Base-by-base conservation (phyloP, 2,888 invertebrate genomes). In the Smittia sp. region DNA sequence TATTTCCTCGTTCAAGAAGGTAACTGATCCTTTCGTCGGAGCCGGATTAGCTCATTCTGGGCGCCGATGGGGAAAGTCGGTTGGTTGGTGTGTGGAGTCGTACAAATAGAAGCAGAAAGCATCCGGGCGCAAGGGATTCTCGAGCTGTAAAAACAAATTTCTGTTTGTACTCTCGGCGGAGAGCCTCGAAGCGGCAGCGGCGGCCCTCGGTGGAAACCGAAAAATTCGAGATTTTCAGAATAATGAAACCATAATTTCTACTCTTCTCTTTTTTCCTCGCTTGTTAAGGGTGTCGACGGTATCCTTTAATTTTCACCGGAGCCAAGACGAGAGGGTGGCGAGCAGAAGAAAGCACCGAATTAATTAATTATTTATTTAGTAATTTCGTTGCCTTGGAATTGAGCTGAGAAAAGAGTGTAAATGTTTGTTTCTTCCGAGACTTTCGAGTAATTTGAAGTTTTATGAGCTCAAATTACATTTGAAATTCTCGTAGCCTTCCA, bases 301-400 rank as follows among this genome's bases (percentile, higher is more conserved):
- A 69, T 69, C 69, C 69, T 69, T 69, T 69, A 69, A 69, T 69
- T 46, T 68, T 41, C 68, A 46, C 68, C 68, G 22, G 41, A 24
- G 11, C 22, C 32, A 32, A 32, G 22, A 65, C n/a, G 15, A 9
- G 22, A 32, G 32, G 2, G 25, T 7, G n/a, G 65, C 22, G 15
- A n/a, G 24, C 27, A 1, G 1, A 27, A 25, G 11, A 63, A 2
- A 63, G 15, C 11, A 22, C 13, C 39, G 22, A 67, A 38, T 67
- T 67, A 67, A 67, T 67, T 67, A 67, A 67, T 67, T 67, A 67
- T 67, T 67, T 67, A 67, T 67, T 67, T 67, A 18, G 67, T 39
- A 67, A 67, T 67, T 67, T 22, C 20, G 11, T n/a, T 46, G 6
- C 46, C 15, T 6, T 46, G 11, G 11, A 46, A 46, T n/a, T 3